Evolutionary conservation across 1,140 invertebrate species (phyloP).

Genomic region (Macrotrachela quadricornifera): DNA sequence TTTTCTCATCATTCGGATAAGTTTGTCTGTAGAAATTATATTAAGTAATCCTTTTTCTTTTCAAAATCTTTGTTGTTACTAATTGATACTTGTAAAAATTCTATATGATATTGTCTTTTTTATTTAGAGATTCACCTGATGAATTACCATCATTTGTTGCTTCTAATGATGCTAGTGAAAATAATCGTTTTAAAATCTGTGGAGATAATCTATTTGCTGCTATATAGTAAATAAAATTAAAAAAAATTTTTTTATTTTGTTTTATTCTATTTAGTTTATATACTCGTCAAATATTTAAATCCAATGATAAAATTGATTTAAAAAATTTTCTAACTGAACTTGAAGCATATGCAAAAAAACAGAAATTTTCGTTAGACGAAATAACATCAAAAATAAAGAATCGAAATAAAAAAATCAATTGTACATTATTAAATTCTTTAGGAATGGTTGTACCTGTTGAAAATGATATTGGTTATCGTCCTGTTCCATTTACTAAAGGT

Average conservation of each 20-base stretch:
- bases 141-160: slow-evolving; percentile 52
- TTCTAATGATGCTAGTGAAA: slow-evolving; percentile 43
- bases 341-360: slow-evolving; percentile 39
- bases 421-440: slow-evolving; percentile 56
- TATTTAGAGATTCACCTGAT: slow-evolving; percentile 43
- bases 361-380: slow-evolving; percentile 39
- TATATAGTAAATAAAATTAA: slow-evolving; percentile 40
- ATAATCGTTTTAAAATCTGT: slow-evolving; percentile 44
- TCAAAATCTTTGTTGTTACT: neutral
- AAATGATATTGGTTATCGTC: slow-evolving; percentile 47
- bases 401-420: slow-evolving; percentile 39
- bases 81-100: neutral
- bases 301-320: no score
- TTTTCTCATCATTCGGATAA: no score
- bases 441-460: slow-evolving; percentile 70
- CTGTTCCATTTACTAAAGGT: slow-evolving; percentile 49
- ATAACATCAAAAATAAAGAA: slow-evolving; percentile 39
- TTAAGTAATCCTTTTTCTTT: no score
- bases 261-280: slow-evolving; percentile 14
- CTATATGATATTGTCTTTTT: slow-evolving; percentile 9
- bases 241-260: neutral
- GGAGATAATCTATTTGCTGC: slow-evolving; percentile 66
- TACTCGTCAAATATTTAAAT: slow-evolving; percentile 9
- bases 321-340: no score
- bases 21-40: no score